Percentiles rank a stretch among this genome's conserved stretches.
Evolutionary conservation across 2,113 vertebrate genomes (phyloP).

Genomic region (Hemicordylus capensis): DNA sequence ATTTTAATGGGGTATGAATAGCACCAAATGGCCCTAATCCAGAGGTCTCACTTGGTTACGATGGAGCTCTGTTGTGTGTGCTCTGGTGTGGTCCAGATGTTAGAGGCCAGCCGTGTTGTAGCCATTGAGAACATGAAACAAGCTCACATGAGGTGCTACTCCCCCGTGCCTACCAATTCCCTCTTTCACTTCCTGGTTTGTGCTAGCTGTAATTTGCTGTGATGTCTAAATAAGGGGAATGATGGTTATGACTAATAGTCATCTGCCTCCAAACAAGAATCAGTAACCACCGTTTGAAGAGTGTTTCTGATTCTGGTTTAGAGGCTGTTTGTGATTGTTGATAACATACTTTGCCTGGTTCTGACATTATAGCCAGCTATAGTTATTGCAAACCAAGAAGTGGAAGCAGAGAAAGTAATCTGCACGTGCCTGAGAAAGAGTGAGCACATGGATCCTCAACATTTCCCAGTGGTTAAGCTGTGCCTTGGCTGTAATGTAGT

Average conservation of each 20-base stretch:
- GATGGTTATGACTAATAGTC: background rate
- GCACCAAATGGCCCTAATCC: background rate
- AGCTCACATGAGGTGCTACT: too few species aligned
- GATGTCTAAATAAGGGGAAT: background rate
- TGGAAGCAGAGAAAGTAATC: background rate
- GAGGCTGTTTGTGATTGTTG: background rate
- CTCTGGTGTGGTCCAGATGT: background rate
- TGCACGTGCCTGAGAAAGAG: too few species aligned
- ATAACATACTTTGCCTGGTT: background rate
- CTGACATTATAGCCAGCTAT: background rate
- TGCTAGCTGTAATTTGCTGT: background rate
- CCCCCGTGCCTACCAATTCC: too few species aligned
- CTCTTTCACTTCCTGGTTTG: background rate
- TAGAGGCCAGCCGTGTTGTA: background rate
- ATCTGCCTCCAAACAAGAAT: background rate
- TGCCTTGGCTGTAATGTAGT: background rate
- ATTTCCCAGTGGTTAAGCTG: too few species aligned
- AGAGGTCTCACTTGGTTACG: background rate
- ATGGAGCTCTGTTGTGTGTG: background rate
- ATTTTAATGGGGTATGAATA: background rate
- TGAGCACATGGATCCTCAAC: too few species aligned
- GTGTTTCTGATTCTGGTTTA: background rate
- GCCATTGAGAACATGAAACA: background rate
- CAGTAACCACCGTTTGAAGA: too few species aligned
- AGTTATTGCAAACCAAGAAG: background rate